A percentile compares a stretch with the other conserved stretches of the same genome.
These are phyloP conservation scores for Cephonodes hylas DNA, from an alignment of 2,888 invertebrate genomes.

Conservation along the genomic window DNA sequence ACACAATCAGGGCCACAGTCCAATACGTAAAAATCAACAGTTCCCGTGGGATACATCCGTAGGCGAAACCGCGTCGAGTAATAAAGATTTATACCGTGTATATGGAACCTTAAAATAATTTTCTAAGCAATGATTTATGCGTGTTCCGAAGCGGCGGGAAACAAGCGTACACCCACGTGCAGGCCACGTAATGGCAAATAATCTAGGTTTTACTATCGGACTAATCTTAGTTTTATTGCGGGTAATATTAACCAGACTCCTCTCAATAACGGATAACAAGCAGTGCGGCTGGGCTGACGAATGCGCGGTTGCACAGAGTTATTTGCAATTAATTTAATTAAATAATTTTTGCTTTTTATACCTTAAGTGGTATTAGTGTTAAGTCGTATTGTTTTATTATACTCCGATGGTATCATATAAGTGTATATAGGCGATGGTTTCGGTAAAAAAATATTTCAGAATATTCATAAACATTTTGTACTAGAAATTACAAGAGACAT, in stretches of 20 bases:
- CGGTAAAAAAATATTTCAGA: no score
- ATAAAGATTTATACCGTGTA: conserved; percentile 8
- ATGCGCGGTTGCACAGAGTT: not conserved
- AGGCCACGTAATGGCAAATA: conserved; percentile 1
- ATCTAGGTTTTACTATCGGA: not conserved
- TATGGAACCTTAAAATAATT: conserved; percentile 7
- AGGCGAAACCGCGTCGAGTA: not conserved
- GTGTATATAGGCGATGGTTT: no score
- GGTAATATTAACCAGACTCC: not conserved
- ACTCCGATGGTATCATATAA: no score
- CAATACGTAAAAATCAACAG: not conserved
- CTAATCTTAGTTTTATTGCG: not conserved
- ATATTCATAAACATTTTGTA: no score
- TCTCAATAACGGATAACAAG: not conserved
- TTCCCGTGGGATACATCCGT: not conserved
- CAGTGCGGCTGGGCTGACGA: not conserved
- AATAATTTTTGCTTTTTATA: no score
- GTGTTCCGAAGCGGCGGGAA: not conserved
- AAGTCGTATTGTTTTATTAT: no score
- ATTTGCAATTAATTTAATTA: not conserved
- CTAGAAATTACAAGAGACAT: no score
- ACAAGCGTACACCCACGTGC: conserved; percentile 6
- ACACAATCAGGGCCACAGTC: not conserved
- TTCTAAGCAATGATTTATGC: conserved; percentile 9
- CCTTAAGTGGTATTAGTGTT: no score